These are phyloP conservation scores for Vulpes ferrilata DNA, from an alignment of 2,113 vertebrate genomes.

Conservation along the genomic window DNA sequence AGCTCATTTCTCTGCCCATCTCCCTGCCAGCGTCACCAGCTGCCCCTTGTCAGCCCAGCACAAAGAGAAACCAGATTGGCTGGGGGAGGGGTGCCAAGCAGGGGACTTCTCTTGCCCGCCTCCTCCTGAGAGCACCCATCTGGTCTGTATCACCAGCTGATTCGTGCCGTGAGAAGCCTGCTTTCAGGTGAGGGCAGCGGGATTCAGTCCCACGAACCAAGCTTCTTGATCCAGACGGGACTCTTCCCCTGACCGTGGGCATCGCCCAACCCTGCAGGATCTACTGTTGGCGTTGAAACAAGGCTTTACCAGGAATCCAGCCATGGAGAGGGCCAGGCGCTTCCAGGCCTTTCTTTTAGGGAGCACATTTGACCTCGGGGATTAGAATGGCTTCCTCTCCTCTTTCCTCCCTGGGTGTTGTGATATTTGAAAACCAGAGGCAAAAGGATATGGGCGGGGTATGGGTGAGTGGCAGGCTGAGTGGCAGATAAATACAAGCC, in stretches of 20 bases:
- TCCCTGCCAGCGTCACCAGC: conserved; percentile 71
- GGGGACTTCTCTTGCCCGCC: neutral
- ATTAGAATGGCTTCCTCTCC: neutral
- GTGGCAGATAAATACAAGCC: neutral
- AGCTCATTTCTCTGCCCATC: conserved; percentile 28
- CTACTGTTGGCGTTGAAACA: neutral
- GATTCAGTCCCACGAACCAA: neutral
- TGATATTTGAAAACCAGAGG: neutral
- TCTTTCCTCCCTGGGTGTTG: neutral
- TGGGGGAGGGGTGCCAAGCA: conserved; percentile 50
- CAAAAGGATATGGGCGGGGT: neutral
- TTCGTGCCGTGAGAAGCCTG: conserved; percentile 61
- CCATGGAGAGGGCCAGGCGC: neutral
- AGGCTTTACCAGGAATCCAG: neutral
- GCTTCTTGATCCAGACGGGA: neutral
- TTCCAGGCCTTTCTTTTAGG: neutral
- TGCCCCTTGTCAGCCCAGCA: conserved; percentile 62
- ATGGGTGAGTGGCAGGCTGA: neutral
- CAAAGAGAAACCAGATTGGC: conserved; percentile 65
- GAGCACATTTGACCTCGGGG: neutral
- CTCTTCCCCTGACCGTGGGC: neutral
- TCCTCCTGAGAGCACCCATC: conserved; percentile 50
- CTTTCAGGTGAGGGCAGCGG: conserved; percentile 49
- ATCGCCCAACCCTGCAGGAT: neutral
- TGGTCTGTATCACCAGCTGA: conserved; percentile 11